Conservation (phyloP, 1,140 invertebrate species). For the Dendrolimus punctatus region DNA sequence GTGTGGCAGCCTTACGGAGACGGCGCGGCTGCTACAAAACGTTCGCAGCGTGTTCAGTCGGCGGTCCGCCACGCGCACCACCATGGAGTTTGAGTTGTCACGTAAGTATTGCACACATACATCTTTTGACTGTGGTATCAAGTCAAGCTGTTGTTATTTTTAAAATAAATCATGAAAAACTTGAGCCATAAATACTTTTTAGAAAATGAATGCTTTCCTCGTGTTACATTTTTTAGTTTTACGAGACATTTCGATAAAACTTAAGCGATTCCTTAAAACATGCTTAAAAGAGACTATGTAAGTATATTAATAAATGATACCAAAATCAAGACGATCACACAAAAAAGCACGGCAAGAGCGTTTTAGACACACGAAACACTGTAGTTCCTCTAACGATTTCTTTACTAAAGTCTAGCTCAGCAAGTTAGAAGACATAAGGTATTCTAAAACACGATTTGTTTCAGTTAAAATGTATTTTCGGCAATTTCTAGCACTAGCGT, state of each 20-base stretch:
- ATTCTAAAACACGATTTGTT: neutral
- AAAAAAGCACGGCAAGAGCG: slow-evolving; percentile 9
- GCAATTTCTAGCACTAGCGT: slow-evolving; percentile 1
- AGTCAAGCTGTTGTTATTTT: too few species aligned
- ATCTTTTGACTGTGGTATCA: neutral
- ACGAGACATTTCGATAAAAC: too few species aligned
- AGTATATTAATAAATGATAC: neutral
- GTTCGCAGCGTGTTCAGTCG: slow-evolving; percentile 92
- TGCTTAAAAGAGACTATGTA: too few species aligned
- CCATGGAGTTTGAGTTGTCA: slow-evolving; percentile 90
- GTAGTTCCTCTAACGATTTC: neutral
- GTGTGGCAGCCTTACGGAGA: slow-evolving; percentile 91
- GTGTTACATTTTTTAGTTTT: too few species aligned
- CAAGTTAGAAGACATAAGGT: neutral
- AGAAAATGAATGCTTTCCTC: too few species aligned
- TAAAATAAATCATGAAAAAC: neutral
- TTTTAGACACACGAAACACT: slow-evolving; percentile 9
- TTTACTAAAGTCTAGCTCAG: neutral
- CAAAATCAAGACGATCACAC: slow-evolving; percentile 73
- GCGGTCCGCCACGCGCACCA: slow-evolving; percentile 83
- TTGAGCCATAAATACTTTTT: neutral
- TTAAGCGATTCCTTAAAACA: too few species aligned
- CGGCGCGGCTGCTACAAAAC: slow-evolving; percentile 93
- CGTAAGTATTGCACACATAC: slow-evolving; percentile 80
- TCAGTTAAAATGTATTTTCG: too few species aligned